Conservation (phyloP, 2,888 invertebrate species). For the Drosophila fulvimacula region DNA sequence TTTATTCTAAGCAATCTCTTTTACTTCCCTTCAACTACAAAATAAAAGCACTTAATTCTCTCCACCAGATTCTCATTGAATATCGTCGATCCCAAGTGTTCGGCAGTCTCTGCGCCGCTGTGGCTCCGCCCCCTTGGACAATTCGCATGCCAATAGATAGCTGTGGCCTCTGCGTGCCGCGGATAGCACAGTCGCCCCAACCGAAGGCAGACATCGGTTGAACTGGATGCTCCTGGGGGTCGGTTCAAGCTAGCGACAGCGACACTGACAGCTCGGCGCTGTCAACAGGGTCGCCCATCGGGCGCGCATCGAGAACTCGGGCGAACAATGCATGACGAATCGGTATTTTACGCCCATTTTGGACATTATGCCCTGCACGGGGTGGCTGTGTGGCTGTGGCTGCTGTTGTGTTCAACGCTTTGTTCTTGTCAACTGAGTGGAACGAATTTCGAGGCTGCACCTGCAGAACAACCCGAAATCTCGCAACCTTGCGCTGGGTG, state of each 20-base stretch:
- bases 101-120: not conserved
- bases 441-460: constrained; percentile 84
- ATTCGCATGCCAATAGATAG: constrained; percentile 51
- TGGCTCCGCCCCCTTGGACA: constrained; percentile 31
- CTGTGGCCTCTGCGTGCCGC: constrained; percentile 47
- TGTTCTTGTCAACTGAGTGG: constrained; percentile 84
- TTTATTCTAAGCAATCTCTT: not conserved
- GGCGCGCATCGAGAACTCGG: constrained; percentile 57
- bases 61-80: not conserved
- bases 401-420: constrained; percentile 66
- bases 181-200: constrained; percentile 33
- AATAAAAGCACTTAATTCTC: not conserved
- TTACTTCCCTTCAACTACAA: not conserved
- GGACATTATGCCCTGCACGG: constrained; percentile 37
- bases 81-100: not conserved
- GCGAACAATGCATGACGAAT: constrained; percentile 84
- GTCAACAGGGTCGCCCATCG: constrained; percentile 53
- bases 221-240: constrained; percentile 26
- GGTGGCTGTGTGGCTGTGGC: constrained; percentile 60
- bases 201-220: constrained; percentile 1
- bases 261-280: constrained; percentile 53
- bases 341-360: constrained; percentile 83
- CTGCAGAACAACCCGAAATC: constrained; percentile 76
- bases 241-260: constrained; percentile 42
- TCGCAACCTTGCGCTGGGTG: constrained; percentile 55